These are phyloP conservation scores for Agrochola litura DNA, from an alignment of 2,888 invertebrate species.

Conservation along the genomic window DNA sequence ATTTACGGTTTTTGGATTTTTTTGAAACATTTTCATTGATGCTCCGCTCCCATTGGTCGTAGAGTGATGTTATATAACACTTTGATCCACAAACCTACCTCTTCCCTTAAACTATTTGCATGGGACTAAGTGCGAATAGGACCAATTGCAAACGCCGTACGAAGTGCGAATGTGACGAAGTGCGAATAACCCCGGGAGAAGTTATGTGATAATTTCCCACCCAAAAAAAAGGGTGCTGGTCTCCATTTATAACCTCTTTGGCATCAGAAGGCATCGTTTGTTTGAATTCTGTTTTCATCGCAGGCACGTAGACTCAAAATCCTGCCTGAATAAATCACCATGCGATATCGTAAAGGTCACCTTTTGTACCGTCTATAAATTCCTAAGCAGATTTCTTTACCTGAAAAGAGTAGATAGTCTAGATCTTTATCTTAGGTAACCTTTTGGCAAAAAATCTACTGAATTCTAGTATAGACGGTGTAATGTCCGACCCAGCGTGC, in stretches of 20 bases:
- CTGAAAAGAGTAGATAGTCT: constrained; percentile 9
- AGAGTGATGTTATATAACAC: too few species aligned
- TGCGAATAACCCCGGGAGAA: too few species aligned
- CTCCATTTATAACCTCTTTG: not conserved
- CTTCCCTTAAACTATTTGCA: too few species aligned
- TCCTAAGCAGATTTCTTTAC: constrained; percentile 3
- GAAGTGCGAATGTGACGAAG: too few species aligned
- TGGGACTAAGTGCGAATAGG: too few species aligned
- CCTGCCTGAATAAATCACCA: constrained; percentile 5
- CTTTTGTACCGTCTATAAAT: constrained; percentile 8
- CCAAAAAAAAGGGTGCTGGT: not conserved
- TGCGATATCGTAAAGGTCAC: not conserved
- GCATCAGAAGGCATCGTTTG: not conserved
- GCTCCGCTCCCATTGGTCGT: too few species aligned
- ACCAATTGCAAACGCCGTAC: too few species aligned
- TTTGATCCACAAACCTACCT: too few species aligned
- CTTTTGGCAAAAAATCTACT: constrained; percentile 22
- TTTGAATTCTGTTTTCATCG: not conserved
- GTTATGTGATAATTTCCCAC: too few species aligned
- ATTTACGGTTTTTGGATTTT: too few species aligned
- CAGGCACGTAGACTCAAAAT: not conserved
- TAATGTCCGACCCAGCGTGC: constrained; percentile 28
- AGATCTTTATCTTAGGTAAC: constrained; percentile 22
- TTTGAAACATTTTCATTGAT: too few species aligned
- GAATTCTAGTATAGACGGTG: constrained; percentile 18